These are phyloP conservation scores for Acyrthosiphon pisum DNA, from an alignment of 1,140 invertebrate genomes.

Conservation along the genomic window DNA sequence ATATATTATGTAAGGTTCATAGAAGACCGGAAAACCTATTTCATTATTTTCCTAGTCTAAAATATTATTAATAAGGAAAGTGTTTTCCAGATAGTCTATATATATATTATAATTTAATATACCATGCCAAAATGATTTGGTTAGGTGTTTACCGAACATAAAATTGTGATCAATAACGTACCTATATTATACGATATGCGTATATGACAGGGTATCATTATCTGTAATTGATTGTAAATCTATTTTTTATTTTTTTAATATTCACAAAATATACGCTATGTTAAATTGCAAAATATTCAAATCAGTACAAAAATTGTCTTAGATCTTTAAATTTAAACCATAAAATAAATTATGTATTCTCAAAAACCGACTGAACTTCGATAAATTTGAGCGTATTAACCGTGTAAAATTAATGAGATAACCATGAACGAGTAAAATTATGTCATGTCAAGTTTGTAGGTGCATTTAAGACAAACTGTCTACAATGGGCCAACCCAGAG, in stretches of 20 bases:
- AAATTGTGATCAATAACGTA: neutral
- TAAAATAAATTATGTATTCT: neutral
- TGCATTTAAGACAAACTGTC: neutral
- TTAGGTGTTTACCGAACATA: neutral
- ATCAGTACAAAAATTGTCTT: neutral
- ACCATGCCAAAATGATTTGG: neutral
- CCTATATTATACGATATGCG: neutral
- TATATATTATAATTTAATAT: too few species aligned
- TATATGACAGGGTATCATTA: neutral
- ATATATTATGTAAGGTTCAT: neutral
- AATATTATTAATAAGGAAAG: neutral
- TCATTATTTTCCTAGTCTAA: neutral
- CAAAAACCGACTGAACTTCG: neutral
- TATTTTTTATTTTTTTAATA: neutral
- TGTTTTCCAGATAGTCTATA: neutral
- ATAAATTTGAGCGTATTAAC: neutral
- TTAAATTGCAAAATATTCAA: neutral
- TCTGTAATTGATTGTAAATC: neutral
- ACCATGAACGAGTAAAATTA: neutral
- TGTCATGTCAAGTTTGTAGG: neutral
- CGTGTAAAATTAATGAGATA: neutral
- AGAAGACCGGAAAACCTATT: neutral
- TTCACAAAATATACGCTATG: neutral
- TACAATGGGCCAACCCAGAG: neutral
- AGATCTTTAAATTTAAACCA: neutral